Conservation (phyloP, 2,888 invertebrate genomes). For the Stegophylla sp. region DNA sequence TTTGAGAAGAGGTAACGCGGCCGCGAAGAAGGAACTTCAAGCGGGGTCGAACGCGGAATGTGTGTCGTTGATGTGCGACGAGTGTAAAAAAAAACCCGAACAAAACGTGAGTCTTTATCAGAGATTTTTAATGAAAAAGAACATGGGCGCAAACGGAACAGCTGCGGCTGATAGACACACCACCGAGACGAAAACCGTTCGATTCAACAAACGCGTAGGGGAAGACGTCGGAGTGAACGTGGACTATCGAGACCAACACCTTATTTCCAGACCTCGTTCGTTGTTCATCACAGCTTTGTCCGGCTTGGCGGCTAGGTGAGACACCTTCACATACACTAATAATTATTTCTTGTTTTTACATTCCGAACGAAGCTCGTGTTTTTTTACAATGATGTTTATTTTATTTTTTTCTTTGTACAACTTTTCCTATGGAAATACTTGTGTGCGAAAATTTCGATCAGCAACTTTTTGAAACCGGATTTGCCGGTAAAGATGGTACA, state of each 20-base stretch:
- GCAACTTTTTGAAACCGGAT: too few species aligned
- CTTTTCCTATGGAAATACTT: too few species aligned
- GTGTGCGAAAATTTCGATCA: too few species aligned
- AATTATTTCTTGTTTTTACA: neutral
- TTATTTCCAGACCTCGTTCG: slow-evolving; percentile 14
- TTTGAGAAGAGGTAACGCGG: slow-evolving; percentile 61
- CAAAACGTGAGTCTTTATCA: slow-evolving; percentile 55
- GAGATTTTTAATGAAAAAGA: slow-evolving; percentile 55
- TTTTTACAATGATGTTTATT: too few species aligned
- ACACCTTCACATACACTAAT: neutral
- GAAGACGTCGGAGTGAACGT: slow-evolving; percentile 50
- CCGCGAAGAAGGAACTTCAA: slow-evolving; percentile 56
- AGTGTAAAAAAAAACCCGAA: slow-evolving; percentile 53
- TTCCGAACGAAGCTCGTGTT: too few species aligned
- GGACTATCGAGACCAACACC: slow-evolving; percentile 23
- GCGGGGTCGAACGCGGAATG: slow-evolving; percentile 24
- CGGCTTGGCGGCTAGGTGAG: slow-evolving; percentile 43
- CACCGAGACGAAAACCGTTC: slow-evolving; percentile 32
- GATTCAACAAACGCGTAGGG: slow-evolving; percentile 44
- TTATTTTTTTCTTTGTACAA: too few species aligned
- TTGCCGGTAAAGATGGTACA: too few species aligned
- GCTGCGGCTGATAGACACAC: neutral
- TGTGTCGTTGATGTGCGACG: slow-evolving; percentile 38
- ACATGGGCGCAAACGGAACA: neutral
- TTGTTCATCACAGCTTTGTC: slow-evolving; percentile 35